Percentiles rank a stretch among this genome's conserved stretches.
phyloP scores from a whole-genome alignment of 1,140 invertebrate species.

The Nephila pilipes region DNA sequence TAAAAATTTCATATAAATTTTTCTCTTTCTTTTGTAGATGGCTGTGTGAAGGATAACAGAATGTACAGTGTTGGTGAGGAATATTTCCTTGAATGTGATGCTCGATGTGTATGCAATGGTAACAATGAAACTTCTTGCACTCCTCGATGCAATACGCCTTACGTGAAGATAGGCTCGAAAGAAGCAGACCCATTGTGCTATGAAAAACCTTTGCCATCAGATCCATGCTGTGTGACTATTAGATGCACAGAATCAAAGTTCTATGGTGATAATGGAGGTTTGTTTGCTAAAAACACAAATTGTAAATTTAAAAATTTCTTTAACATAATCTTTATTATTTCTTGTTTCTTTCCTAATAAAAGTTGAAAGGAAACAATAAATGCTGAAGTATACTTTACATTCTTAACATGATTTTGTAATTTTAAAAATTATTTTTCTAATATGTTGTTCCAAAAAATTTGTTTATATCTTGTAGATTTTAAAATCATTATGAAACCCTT shows the following conservation, averaged over 20 bases:
- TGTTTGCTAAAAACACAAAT: not conserved
- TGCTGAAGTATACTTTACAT: no score
- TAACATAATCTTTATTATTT: no score
- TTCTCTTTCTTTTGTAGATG: slow-evolving; percentile 77
- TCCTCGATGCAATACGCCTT: slow-evolving; percentile 76
- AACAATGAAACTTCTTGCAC: slow-evolving; percentile 70
- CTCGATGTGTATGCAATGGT: slow-evolving; percentile 80
- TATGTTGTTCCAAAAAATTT: no score
- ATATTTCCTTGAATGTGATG: slow-evolving; percentile 81
- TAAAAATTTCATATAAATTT: no score
- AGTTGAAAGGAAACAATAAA: no score
- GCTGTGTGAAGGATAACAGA: slow-evolving; percentile 80
- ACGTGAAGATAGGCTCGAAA: slow-evolving; percentile 80
- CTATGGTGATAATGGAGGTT: slow-evolving; percentile 33
- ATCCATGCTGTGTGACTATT: slow-evolving; percentile 89
- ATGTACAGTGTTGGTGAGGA: slow-evolving; percentile 80
- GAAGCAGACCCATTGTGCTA: slow-evolving; percentile 87
- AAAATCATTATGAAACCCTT: no score
- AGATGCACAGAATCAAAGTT: slow-evolving; percentile 82
- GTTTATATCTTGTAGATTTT: no score
- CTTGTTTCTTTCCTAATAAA: no score
- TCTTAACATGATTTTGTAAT: no score
- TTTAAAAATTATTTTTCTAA: no score
- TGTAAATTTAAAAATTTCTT: no score
- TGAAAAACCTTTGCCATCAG: slow-evolving; percentile 85